Evolutionary conservation across 1,140 invertebrate species (phyloP).

Genomic region (Antheraea mylitta): DNA sequence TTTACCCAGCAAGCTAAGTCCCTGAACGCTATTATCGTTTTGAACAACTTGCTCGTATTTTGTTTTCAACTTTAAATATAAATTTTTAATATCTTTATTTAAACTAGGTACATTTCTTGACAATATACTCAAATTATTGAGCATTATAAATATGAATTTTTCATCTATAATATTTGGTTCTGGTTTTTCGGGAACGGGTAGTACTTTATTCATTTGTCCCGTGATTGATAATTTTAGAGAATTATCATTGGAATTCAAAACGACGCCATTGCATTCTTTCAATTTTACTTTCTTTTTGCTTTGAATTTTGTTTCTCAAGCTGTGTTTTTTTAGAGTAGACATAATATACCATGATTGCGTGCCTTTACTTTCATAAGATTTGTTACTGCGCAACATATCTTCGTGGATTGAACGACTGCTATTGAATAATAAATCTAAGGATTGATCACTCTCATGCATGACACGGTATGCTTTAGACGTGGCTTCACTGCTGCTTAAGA

Average conservation of each 20-base stretch:
- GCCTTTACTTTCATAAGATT: constrained; percentile 17
- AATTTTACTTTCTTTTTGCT: constrained; percentile 24
- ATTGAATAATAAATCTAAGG: constrained; percentile 30
- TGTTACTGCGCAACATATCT: not conserved
- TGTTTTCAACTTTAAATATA: constrained; percentile 47
- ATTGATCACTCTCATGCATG: constrained; percentile 31
- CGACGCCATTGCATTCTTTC: constrained; percentile 18
- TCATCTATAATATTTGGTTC: constrained; percentile 49
- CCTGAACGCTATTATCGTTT: constrained; percentile 30
- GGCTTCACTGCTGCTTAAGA: constrained; percentile 43
- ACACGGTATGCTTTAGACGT: constrained; percentile 39
- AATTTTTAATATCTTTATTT: constrained; percentile 53
- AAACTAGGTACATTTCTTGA: constrained; percentile 46
- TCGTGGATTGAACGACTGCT: not conserved
- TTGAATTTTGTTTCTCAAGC: constrained; percentile 18
- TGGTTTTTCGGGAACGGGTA: constrained; percentile 21
- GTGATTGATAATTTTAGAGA: constrained; percentile 12
- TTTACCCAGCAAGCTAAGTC: constrained; percentile 48
- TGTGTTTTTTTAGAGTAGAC: constrained; percentile 35
- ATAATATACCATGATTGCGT: constrained; percentile 44
- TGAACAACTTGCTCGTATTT: constrained; percentile 42
- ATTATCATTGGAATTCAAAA: not conserved
- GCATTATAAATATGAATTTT: constrained; percentile 48
- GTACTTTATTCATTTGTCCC: constrained; percentile 8
- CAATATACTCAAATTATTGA: constrained; percentile 51